phyloP scores from a whole-genome alignment of 2,888 invertebrate genomes.

The Anthoptus insignis region DNA sequence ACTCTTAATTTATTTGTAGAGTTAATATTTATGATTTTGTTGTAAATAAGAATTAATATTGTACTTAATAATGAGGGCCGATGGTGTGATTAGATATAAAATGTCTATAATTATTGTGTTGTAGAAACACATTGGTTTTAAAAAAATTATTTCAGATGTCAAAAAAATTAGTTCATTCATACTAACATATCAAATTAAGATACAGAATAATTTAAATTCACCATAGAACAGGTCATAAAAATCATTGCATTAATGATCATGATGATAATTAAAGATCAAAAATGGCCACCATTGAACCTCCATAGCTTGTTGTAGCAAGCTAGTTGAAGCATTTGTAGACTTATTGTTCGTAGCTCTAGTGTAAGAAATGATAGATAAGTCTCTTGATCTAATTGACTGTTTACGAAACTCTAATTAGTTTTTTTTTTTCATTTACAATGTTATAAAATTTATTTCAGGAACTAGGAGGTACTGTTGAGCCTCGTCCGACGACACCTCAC shows the following conservation, averaged over 20 bases:
- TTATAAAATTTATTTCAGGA: no score
- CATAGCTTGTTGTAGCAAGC: conserved; percentile 83
- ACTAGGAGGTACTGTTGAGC: no score
- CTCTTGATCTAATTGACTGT: conserved; percentile 28
- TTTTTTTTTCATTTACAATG: conserved; percentile 48
- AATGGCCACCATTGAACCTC: conserved; percentile 49
- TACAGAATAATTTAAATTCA: neutral
- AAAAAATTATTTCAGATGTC: neutral
- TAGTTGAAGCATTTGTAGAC: conserved; percentile 85
- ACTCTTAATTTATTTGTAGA: conserved; percentile 74
- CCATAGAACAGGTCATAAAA: neutral
- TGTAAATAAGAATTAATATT: conserved; percentile 81
- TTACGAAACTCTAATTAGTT: conserved; percentile 45
- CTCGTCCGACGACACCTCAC: no score
- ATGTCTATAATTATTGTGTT: neutral
- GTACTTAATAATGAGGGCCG: conserved; percentile 80
- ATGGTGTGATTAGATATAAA: conserved; percentile 51
- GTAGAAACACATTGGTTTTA: neutral
- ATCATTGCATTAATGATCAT: conserved; percentile 13
- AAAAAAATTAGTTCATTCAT: neutral
- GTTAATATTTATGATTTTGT: conserved; percentile 74
- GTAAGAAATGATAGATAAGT: conserved; percentile 51
- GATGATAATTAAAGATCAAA: neutral
- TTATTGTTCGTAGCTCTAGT: conserved; percentile 74
- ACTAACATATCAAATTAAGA: conserved; percentile 1